Evolutionary conservation across 2,113 vertebrate genomes (phyloP), one percentile per base, ranked within the genome.

Genomic region (Onychostruthus taczanowskii): DNA sequence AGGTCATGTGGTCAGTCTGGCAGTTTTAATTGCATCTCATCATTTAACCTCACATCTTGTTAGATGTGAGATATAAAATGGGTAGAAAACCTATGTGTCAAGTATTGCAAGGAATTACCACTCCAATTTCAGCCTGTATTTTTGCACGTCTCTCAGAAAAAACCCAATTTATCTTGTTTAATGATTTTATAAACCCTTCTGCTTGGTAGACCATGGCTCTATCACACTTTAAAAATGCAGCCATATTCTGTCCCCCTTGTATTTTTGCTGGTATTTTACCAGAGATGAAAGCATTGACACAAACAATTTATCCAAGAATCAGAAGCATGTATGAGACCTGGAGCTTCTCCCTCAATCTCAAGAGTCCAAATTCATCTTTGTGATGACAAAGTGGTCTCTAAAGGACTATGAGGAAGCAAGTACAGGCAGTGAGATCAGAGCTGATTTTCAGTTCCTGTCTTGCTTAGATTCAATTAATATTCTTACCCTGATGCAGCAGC

Each of bases 291-390:
- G 19, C 24, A 73, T 14, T 33, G 37, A 73, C 17, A 44, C 3
- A 18, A 8, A 6, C 4, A 50, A 39, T 64, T 94, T 64, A 68
- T 59, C 23, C 4, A 2, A 76, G 27, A 56, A 55, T 67, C 28
- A 47, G 73, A 85, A 85, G 15, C 0, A 0, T 37, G 2, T 43
- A 21, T 1, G 5, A 75, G 61, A 44, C 10, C 23, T 62, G n/a
- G 39, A 73, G 16, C 10, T 78, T 78, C 16, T 85, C 19, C 17
- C 9, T 56, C 43, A 35, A 17, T 76, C 53, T 50, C 58, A 52
- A 61, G 66, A 83, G 37, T 37, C 53, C n/a, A 43, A n/a, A 79
- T 61, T 75, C 2, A 14, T 16, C 23, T 82, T 27, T 37, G 20
- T 84, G 43, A 82, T 46, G 44, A 43, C 30, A 35, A 46, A 30